A percentile compares a stretch with the other conserved stretches of the same genome.
phyloP scores from a whole-genome alignment of 1,140 invertebrate species.

The Coelopa frigida region DNA sequence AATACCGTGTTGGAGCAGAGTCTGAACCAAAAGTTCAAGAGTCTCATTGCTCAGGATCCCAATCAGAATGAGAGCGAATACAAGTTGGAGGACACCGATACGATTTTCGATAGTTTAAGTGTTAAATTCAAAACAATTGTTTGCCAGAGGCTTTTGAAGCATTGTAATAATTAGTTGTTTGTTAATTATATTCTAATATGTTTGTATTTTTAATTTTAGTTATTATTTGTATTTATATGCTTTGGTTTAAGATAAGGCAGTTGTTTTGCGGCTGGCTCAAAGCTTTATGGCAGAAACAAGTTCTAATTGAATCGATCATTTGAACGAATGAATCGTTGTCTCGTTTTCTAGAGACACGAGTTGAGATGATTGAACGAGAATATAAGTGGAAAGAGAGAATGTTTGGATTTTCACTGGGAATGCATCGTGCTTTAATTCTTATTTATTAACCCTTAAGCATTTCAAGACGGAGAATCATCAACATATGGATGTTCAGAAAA shows the following conservation, averaged over 20 bases:
- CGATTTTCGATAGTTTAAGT: slow-evolving; percentile 39
- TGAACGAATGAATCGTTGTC: not conserved
- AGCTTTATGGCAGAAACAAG: not conserved
- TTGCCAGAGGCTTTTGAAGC: slow-evolving; percentile 40
- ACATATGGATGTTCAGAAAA: too few relatives aligned
- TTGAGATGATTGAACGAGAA: too few relatives aligned
- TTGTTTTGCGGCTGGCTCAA: not conserved
- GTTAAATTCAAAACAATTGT: slow-evolving; percentile 42
- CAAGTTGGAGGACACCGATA: slow-evolving; percentile 33
- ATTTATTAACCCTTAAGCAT: too few relatives aligned
- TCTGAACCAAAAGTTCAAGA: slow-evolving; percentile 41
- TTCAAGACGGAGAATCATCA: too few relatives aligned
- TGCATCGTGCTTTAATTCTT: too few relatives aligned
- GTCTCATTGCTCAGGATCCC: slow-evolving; percentile 25
- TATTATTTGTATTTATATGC: slow-evolving; percentile 6
- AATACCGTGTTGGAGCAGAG: slow-evolving; percentile 40
- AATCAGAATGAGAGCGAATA: slow-evolving; percentile 4
- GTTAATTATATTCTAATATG: too few relatives aligned
- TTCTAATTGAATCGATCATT: slow-evolving; percentile 2
- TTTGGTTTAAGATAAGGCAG: slow-evolving; percentile 7
- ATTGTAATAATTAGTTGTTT: slow-evolving; percentile 36
- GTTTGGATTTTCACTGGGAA: too few relatives aligned
- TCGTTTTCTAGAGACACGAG: not conserved
- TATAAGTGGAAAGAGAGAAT: too few relatives aligned
- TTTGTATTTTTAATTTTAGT: slow-evolving; percentile 6